These are phyloP conservation scores for Rhopalosiphum padi DNA, from an alignment of 1,140 invertebrate species.

Conservation along the genomic window DNA sequence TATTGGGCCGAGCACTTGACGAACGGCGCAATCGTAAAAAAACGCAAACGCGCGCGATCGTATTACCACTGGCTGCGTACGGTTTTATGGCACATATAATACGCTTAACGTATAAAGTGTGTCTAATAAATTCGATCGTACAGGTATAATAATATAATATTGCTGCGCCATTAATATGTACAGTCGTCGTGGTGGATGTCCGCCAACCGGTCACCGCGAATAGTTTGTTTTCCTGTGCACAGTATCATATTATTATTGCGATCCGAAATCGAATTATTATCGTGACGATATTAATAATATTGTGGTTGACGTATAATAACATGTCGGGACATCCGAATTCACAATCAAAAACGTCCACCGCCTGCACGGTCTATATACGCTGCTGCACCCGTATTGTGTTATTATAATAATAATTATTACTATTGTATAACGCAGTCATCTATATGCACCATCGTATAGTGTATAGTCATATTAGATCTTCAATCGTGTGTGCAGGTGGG, in stretches of 20 bases:
- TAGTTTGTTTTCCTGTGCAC: not conserved
- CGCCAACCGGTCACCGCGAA: not conserved
- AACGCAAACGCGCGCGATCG: not conserved
- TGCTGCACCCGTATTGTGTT: not conserved
- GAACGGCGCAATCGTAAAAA: slow-evolving; percentile 16
- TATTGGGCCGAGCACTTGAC: not conserved
- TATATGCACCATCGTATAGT: not conserved
- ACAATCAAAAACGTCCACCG: not conserved
- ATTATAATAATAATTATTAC: not conserved
- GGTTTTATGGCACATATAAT: not conserved
- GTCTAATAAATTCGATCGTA: too few species aligned
- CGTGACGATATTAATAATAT: not conserved
- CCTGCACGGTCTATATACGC: not conserved
- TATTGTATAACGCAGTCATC: not conserved
- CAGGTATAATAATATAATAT: too few species aligned
- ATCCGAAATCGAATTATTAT: not conserved
- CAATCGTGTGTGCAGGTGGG: not conserved
- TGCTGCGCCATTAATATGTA: not conserved
- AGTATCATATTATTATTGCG: not conserved
- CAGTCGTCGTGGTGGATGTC: not conserved
- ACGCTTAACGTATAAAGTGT: too few species aligned
- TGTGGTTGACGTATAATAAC: not conserved
- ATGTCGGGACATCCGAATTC: not conserved
- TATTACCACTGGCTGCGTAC: too few species aligned
- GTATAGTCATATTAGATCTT: not conserved